Base-by-base conservation (phyloP, 2,888 invertebrate genomes). In the Amiota minor region DNA sequence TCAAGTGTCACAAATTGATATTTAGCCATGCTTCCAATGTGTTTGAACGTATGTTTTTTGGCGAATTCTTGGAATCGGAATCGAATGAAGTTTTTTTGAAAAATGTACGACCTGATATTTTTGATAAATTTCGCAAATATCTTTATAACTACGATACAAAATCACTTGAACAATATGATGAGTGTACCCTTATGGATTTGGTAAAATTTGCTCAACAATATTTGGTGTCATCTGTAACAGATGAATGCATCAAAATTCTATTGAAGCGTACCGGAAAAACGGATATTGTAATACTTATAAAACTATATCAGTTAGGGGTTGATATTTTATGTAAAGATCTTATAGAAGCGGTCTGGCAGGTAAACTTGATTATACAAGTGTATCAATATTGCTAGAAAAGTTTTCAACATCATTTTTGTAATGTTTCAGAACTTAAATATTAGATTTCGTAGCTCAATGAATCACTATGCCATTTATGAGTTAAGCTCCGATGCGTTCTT, bases 11-110 rank as follows among this genome's bases (percentile, higher is more conserved):
- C 72, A 74, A 73, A 8, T 62, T 79, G 62, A 76, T 77, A 12
- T 67, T 78, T 0, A 72, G 77, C 50, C 65, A 72, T 1, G 77
- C 79, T 64, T 78, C 78, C 0, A 76, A 77, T 0, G 77, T 73
- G 1, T 79, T 78, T 18, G 73, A 76, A 11, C 75, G 76, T 9
- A 78, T 78, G 78, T 72, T 79, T 2, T 78, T 49, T 4, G 77
- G 77, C 0, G 72, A 61, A 11, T 78, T 70, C 1, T 47, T 61
- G 10, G 79, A 78, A 71, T 70, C 74, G 23, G 56, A 18, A 0
- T 72, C 49, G n/a, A 72, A 70, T 0, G 59, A 71, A 2, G 72
- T 78, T 1, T 47, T 45, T 1, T 14, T 78, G 1, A 62, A 46
- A 2, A 72, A 77, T 56, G 76, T 78, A 2, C 65, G 73, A 0